Evolutionary conservation across 2,797 vertebrate genomes (phyloP).

Genomic region (Centroberyx gerrardi): DNA sequence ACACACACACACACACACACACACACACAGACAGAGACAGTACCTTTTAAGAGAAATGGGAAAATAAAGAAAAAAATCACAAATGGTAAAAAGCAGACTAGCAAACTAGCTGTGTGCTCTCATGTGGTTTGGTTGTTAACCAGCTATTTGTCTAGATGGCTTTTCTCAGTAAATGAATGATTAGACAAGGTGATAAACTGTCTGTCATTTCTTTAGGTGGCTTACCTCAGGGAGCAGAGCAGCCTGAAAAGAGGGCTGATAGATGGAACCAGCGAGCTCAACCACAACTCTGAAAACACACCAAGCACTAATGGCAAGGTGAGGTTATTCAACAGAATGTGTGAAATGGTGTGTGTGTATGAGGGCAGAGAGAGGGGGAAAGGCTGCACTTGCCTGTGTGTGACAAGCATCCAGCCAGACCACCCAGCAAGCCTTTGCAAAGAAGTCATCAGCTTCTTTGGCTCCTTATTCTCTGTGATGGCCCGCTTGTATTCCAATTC

Average conservation of each 20-base stretch:
- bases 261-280: constrained; percentile 89
- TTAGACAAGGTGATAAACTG: neutral
- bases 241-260: constrained; percentile 90
- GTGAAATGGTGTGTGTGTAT: neutral
- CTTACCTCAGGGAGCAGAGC: constrained; percentile 94
- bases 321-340: constrained; percentile 54
- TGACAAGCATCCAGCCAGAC: constrained; percentile 20
- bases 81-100: neutral
- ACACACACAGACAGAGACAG: neutral
- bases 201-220: constrained; percentile 81
- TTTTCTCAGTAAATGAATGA: constrained; percentile 23
- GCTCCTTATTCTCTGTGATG: neutral
- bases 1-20: neutral
- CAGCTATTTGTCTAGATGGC: neutral
- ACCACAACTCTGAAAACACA: constrained; percentile 89
- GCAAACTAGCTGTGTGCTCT: neutral
- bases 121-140: constrained; percentile 10
- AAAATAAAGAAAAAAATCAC: neutral
- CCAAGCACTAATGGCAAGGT: constrained; percentile 95
- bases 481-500: neutral
- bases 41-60: neutral
- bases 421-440: neutral
- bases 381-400: neutral
- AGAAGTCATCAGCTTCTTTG: neutral
- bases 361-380: neutral